Evolutionary conservation across 2,113 vertebrate species (phyloP), one percentile per base, ranked within the genome.

Genomic region (Thunnus thynnus): DNA sequence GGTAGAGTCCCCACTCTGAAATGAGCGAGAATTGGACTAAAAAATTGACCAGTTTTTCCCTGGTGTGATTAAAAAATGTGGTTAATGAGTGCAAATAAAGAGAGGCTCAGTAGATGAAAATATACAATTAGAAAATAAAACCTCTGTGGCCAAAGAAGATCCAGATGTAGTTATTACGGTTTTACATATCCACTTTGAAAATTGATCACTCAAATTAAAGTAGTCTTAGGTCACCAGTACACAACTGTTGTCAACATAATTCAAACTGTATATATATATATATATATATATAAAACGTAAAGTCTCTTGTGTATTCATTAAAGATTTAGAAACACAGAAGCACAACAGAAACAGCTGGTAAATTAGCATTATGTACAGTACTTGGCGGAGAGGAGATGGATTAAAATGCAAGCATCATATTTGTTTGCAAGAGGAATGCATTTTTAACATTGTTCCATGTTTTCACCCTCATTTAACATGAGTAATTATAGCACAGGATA

Each of bases 391-490:
- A 77, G 55, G 47, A 60, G 46, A 17, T 47, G 4, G 50, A 56
- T 82, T 78, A 20, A 56, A 68, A 82, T 61, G 47, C 18, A 52
- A 60, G 50, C 32, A 8, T 63, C 52, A 48, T 32, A 65, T 83
- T 83, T 78, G 65, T 85, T 87, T 83, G 60, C 10, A 44, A 16
- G 27, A 75, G 60, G 44, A 70, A 83, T 83, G 80, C 76, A 78
- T 92, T 82, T 88, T 84, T 83, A 76, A 86, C 72, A 80, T 60
- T 67, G 84, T 87, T 79, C 71, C 51, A 68, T 80, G 64, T 85
- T 86, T 83, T 82, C 68, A 83, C 72, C 85, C 87, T 80, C 75
- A 89, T 92, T 91, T 87, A 89, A 83, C 90, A 89, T 90, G 86
- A 88, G 74, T 91, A 92, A 94, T 92, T 89, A 90, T 79, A 72